A percentile compares a stretch with the other conserved stretches of the same genome.
Evolutionary conservation across 64 coral and sea anemone genomes (phyloP).

Genomic region (Stylophora pistillata): DNA sequence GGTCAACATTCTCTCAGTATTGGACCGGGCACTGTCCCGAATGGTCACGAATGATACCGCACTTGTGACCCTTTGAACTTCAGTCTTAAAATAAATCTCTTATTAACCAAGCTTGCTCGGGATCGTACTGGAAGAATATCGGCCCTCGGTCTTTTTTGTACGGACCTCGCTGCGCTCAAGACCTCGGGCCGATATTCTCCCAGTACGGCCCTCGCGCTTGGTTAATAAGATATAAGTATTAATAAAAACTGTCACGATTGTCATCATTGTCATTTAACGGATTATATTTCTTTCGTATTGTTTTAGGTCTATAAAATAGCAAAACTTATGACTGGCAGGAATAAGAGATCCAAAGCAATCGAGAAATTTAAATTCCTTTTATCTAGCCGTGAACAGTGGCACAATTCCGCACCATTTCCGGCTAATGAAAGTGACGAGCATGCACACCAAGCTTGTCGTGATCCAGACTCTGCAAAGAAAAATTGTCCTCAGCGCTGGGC

Average conservation of each 20-base stretch:
- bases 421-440: conserved; percentile 70
- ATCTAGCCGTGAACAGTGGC: conserved; percentile 41
- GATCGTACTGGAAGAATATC: too few relatives aligned
- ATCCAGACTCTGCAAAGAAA: conserved; percentile 38
- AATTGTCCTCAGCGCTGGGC: conserved; percentile 85
- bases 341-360: conserved; percentile 33
- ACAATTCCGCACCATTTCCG: conserved; percentile 64
- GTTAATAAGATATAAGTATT: too few relatives aligned
- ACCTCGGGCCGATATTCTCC: too few relatives aligned
- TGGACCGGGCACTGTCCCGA: too few relatives aligned
- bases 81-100: too few relatives aligned
- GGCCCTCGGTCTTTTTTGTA: too few relatives aligned
- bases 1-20: too few relatives aligned
- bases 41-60: too few relatives aligned
- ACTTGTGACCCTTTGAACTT: too few relatives aligned
- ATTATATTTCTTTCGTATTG: neutral
- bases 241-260: neutral
- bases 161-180: too few relatives aligned
- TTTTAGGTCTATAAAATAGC: conserved; percentile 59
- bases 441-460: conserved; percentile 65
- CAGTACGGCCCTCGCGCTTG: too few relatives aligned
- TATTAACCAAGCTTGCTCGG: too few relatives aligned
- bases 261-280: neutral
- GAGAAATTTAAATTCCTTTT: conserved; percentile 32
- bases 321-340: conserved; percentile 57